Evolutionary conservation across 2,888 invertebrate genomes (phyloP).

Genomic region (Parapristionchus giblindavisi): DNA sequence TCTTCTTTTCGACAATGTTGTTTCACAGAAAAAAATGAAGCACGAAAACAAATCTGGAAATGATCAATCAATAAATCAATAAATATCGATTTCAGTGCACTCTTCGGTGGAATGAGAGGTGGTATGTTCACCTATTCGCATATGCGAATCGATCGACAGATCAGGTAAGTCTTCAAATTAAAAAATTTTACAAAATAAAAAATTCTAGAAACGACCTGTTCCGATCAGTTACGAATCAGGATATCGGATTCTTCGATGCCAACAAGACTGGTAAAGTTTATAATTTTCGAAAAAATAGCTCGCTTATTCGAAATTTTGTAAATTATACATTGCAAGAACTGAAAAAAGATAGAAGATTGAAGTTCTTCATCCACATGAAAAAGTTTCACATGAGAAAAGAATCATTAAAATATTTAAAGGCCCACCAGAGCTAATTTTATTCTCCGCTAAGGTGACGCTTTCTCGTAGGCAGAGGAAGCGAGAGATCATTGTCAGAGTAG

Average conservation of each 20-base stretch:
- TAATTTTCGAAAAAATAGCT: no score
- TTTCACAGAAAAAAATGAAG: no score
- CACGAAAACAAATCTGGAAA: no score
- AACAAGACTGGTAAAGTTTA: conserved; percentile 68
- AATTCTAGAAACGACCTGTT: conserved; percentile 69
- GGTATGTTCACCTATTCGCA: conserved; percentile 70
- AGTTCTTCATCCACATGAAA: no score
- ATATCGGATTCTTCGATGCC: conserved; percentile 71
- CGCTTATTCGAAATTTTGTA: neutral
- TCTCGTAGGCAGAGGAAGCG: no score
- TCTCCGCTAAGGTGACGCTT: no score
- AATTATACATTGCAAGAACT: no score
- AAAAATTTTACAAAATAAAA: conserved; percentile 60
- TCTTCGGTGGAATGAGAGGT: conserved; percentile 70
- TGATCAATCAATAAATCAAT: neutral
- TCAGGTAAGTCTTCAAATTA: neutral
- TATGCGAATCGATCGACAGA: conserved; percentile 64
- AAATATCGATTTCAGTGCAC: conserved; percentile 60
- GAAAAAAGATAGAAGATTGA: no score
- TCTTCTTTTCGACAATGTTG: neutral
- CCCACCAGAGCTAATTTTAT: no score
- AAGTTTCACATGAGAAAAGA: no score
- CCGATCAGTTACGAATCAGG: conserved; percentile 69
- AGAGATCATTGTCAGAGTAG: no score
- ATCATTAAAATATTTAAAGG: no score